Base-by-base conservation (phyloP, 1,140 invertebrate species). In the Drosophila simulans region DNA sequence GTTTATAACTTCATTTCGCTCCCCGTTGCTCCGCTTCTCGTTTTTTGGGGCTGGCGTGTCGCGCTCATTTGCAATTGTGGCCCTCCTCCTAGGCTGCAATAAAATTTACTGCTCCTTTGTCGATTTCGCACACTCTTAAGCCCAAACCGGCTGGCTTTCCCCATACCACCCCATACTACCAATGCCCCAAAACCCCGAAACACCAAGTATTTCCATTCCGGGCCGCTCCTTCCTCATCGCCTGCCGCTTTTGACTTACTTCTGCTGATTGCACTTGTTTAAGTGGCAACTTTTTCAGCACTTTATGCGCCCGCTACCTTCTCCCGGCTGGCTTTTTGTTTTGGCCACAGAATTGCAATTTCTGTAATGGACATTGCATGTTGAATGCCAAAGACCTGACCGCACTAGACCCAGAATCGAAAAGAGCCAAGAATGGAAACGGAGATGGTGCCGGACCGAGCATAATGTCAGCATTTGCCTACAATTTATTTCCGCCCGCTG, bases 331-430 rank as follows among this genome's bases (percentile, higher is more conserved):
- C 54, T 68, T 53, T 70, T 59, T 53, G 45, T 58, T 57, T 73
- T 46, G 43, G 46, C 69, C 60, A 75, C 71, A 84, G 72, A 60
- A 80, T 72, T 80, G 71, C 71, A 80, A 76, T 84, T 80, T 80
- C 55, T 75, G 65, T 88, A 86, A 86, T 82, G 83, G 83, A 88
- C 83, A 82, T 86, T 79, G 83, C 83, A 86, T 86, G 83, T 82
- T 62, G 68, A 86, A 71, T 77, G 77, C 55, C 77, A 75, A 75
- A 71, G 54, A 51, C 69, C 66, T 71, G 69, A 71, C 71, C 70
- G 57, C 65, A 70, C 40, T 51, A 70, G 42, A 40, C 35, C 17
- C 51, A 45, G 11, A 68, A 31, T 31, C 65, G 15, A 45, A 66
- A 37, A 31, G 34, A 39, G 60, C 59, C 59, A 59, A 59, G 59